A percentile compares a stretch with the other conserved stretches of the same genome.
Evolutionary conservation across 2,888 invertebrate species (phyloP).

Genomic region (Acleris sparsana): DNA sequence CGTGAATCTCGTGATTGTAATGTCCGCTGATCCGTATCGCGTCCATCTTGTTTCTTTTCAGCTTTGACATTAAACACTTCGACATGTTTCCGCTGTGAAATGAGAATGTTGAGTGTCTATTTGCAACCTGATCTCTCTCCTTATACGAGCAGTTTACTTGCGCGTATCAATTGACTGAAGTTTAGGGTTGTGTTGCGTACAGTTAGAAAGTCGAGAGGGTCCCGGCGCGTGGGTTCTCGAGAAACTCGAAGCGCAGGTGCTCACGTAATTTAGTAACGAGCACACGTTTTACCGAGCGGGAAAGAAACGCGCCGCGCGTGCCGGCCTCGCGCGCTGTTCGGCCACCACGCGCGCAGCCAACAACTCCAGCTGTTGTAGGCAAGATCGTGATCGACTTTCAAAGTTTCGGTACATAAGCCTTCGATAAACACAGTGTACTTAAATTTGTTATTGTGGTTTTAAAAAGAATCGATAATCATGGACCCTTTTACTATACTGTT

Average conservation of each 20-base stretch:
- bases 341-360: background rate
- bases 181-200: slow-evolving; percentile 27
- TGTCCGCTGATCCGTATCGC: slow-evolving; percentile 5
- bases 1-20: slow-evolving; percentile 15
- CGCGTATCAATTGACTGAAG: slow-evolving; percentile 28
- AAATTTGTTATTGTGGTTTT: no score
- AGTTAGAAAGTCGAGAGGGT: slow-evolving; percentile 24
- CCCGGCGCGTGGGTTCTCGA: slow-evolving; percentile 11
- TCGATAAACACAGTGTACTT: no score
- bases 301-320: slow-evolving; percentile 19
- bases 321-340: slow-evolving; percentile 14
- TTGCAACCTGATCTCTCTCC: slow-evolving; percentile 16
- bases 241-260: slow-evolving; percentile 29
- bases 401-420: no score
- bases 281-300: slow-evolving; percentile 4
- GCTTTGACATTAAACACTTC: slow-evolving; percentile 12
- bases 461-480: no score
- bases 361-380: slow-evolving; percentile 2
- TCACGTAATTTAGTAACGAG: slow-evolving; percentile 19
- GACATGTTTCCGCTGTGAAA: slow-evolving; percentile 6
- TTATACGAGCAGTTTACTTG: slow-evolving; percentile 1
- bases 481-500: no score
- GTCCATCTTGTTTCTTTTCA: background rate
- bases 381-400: no score
- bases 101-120: slow-evolving; percentile 15